A percentile compares a stretch with the other conserved stretches of the same genome.
Conservation (phyloP, 2,797 vertebrate genomes). For the Hylomyscus alleni region DNA sequence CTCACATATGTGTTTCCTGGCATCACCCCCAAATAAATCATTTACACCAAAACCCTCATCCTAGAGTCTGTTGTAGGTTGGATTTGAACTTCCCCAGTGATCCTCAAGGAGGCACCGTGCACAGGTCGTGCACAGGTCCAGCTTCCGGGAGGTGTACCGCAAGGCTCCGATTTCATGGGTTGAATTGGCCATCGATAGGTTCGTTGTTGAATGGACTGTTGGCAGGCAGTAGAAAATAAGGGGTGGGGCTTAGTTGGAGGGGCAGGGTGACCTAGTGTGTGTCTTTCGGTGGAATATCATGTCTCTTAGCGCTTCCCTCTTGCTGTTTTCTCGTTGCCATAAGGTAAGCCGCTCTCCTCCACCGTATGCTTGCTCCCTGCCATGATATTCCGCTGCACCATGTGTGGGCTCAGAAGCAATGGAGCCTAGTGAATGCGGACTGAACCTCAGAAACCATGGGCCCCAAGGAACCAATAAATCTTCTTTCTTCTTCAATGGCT, state of each 20-base stretch:
- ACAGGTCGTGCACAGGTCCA: too few species aligned
- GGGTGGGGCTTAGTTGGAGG: background rate
- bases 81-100: background rate
- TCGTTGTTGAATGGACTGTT: background rate
- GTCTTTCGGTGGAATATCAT: background rate
- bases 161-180: background rate
- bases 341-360: background rate
- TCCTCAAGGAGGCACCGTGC: background rate
- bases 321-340: too few species aligned
- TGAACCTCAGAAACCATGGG: background rate
- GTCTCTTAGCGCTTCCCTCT: background rate
- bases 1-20: background rate
- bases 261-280: background rate
- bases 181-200: too few species aligned
- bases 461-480: background rate
- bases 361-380: background rate
- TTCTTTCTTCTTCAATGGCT: background rate
- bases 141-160: too few species aligned
- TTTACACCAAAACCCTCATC: background rate
- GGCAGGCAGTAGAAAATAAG: too few species aligned
- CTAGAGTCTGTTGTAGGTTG: background rate
- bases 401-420: background rate
- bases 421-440: background rate
- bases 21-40: background rate
- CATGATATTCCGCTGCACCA: too few species aligned